Evolutionary conservation across 2,888 invertebrate species (phyloP), one percentile per base, ranked within the genome.

Genomic region (Osmoderma eremita): DNA sequence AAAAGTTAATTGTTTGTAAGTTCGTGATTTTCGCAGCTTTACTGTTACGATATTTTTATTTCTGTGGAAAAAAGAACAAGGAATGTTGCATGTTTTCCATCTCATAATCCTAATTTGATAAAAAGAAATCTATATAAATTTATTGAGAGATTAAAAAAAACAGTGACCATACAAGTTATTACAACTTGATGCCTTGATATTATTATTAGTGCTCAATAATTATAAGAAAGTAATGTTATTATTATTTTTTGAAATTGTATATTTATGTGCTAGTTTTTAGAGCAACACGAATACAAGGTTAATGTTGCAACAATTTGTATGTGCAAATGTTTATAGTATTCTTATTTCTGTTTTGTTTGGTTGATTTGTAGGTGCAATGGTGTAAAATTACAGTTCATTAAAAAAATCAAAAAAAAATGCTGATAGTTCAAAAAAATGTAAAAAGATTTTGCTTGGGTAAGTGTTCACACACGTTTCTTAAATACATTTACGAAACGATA

Each of bases 11-110:
- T 41, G 20, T 18, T 45, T 58, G 4, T 12, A 45, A 42, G n/a
- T 45, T 42, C 45, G 30, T 45, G 30, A 45, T 58, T 39, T 30
- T 58, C 30, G 45, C 58, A 45, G 45, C 58, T 58, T 58, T 17
- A 30, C 13, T 45, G 24, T 58, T 45, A 45, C 30, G 5, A 30
- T 10, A 30, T 30, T 10, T 42, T 15, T 48, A 13, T 13, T 8
- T 51, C 17, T 51, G 50, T 51, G 50, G 13, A 51, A 51, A 51
- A n/a, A 51, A 51, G 24, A n/a, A 30, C 50, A 51, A 13, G n/a
- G n/a, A 13, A 51, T 51, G 50, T 51, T 51, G 50, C 24, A 51
- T 51, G 50, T n/a, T 48, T 51, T 51, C 50, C 22, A 22, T 13
- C 13, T 12, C n/a, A 30, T 30, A 51, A 13, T 22, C 13, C 5